phyloP scores from a whole-genome alignment of 2,888 invertebrate species.

The Oxytorus armatus region DNA sequence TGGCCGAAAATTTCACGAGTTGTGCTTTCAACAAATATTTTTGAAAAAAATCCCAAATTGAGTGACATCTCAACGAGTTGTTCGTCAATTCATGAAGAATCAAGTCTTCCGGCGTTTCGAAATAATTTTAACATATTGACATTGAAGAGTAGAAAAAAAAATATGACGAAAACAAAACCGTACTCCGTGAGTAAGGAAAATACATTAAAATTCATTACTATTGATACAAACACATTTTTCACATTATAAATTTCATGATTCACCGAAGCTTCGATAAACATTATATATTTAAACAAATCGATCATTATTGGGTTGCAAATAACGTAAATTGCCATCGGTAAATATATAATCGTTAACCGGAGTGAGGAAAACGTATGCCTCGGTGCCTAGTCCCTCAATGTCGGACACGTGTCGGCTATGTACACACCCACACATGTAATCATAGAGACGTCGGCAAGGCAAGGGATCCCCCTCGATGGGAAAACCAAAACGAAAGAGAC shows the following conservation, averaged over 20 bases:
- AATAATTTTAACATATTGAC: too few relatives aligned
- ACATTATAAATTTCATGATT: slow-evolving; percentile 22
- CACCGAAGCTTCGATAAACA: slow-evolving; percentile 1
- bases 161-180: too few relatives aligned
- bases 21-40: too few relatives aligned
- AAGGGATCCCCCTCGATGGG: slow-evolving; percentile 67
- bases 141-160: too few relatives aligned
- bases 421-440: slow-evolving; percentile 14
- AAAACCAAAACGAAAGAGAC: slow-evolving; percentile 62
- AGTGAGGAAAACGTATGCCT: slow-evolving; percentile 57
- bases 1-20: too few relatives aligned
- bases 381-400: slow-evolving; percentile 67
- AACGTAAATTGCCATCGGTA: slow-evolving; percentile 52
- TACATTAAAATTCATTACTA: too few relatives aligned
- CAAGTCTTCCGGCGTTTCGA: too few relatives aligned
- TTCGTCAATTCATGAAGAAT: too few relatives aligned
- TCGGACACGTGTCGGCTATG: slow-evolving; percentile 68
- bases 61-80: too few relatives aligned
- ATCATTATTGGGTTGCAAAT: slow-evolving; percentile 52
- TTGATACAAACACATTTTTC: not conserved
- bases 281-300: slow-evolving; percentile 35
- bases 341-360: slow-evolving; percentile 50
- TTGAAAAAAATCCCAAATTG: too few relatives aligned
- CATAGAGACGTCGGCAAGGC: slow-evolving; percentile 25
- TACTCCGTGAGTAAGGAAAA: too few relatives aligned